A percentile compares a stretch with the other conserved stretches of the same genome.
Evolutionary conservation across 2,888 invertebrate species (phyloP).

Genomic region (Parnassius glacialis): DNA sequence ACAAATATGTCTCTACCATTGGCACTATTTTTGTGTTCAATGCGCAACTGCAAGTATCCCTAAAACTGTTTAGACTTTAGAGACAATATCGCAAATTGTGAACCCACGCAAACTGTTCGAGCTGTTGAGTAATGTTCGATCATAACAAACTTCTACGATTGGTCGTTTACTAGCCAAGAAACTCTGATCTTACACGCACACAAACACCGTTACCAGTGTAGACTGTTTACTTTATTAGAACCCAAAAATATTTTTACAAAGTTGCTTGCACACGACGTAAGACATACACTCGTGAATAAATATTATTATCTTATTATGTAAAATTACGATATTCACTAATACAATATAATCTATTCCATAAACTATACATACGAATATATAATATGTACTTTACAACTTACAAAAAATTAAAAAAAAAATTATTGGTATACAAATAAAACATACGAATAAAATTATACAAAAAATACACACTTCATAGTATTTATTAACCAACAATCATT

Average conservation of each 20-base stretch:
- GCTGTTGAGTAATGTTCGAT: constrained; percentile 36
- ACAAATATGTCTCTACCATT: constrained; percentile 18
- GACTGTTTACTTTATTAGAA: constrained; percentile 2
- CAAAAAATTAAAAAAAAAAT: too few species aligned
- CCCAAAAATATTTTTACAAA: neutral
- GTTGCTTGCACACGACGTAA: too few species aligned
- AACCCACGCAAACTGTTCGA: constrained; percentile 32
- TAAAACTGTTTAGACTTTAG: constrained; percentile 41
- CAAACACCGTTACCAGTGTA: neutral
- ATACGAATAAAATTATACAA: too few species aligned
- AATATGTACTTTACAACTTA: too few species aligned
- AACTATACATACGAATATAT: too few species aligned
- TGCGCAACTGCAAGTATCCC: constrained; percentile 36
- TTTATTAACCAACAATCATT: too few species aligned
- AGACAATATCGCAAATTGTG: constrained; percentile 46
- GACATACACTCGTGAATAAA: too few species aligned
- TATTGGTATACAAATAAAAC: too few species aligned
- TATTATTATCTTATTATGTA: too few species aligned
- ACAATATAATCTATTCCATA: too few species aligned
- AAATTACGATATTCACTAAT: too few species aligned
- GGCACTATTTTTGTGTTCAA: constrained; percentile 20
- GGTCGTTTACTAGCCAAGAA: constrained; percentile 20
- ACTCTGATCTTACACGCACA: constrained; percentile 27
- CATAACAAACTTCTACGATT: constrained; percentile 39
- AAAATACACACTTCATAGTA: too few species aligned